Conservation (phyloP, 2,888 invertebrate genomes). For the Callosobruchus maculatus region DNA sequence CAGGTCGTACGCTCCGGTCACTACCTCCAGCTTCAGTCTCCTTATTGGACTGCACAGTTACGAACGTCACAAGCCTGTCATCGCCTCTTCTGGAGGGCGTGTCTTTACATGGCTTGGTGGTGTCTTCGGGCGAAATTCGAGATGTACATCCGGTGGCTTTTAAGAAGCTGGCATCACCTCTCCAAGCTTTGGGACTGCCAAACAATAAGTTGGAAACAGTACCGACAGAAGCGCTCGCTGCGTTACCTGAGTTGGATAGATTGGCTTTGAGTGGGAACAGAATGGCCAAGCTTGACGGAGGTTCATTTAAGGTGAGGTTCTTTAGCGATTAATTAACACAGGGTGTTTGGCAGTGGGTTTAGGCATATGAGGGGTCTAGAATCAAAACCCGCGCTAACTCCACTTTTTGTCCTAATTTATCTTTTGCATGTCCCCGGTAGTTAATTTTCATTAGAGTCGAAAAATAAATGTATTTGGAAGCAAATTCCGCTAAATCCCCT, state of each 20-base stretch:
- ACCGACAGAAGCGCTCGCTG: slow-evolving; percentile 68
- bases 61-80: slow-evolving; percentile 68
- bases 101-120: slow-evolving; percentile 75
- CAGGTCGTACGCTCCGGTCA: slow-evolving; percentile 56
- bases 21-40: slow-evolving; percentile 65
- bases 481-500: too few species aligned
- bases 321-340: too few species aligned
- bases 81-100: slow-evolving; percentile 69
- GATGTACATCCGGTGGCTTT: slow-evolving; percentile 74
- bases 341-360: too few species aligned
- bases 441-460: too few species aligned
- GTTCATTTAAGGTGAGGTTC: background rate
- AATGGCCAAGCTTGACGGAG: slow-evolving; percentile 41
- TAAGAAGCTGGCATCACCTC: slow-evolving; percentile 63
- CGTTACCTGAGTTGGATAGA: slow-evolving; percentile 68
- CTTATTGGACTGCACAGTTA: slow-evolving; percentile 72
- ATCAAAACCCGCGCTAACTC: too few species aligned
- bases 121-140: slow-evolving; percentile 74
- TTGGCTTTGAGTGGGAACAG: slow-evolving; percentile 78
- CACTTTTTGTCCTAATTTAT: too few species aligned
- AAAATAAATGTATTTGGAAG: too few species aligned
- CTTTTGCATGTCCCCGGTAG: too few species aligned
- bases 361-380: too few species aligned
- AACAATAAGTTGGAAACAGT: slow-evolving; percentile 76
- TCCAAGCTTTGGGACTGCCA: slow-evolving; percentile 81